phyloP scores from a whole-genome alignment of 2,113 vertebrate genomes.

The Taurulus bubalis region DNA sequence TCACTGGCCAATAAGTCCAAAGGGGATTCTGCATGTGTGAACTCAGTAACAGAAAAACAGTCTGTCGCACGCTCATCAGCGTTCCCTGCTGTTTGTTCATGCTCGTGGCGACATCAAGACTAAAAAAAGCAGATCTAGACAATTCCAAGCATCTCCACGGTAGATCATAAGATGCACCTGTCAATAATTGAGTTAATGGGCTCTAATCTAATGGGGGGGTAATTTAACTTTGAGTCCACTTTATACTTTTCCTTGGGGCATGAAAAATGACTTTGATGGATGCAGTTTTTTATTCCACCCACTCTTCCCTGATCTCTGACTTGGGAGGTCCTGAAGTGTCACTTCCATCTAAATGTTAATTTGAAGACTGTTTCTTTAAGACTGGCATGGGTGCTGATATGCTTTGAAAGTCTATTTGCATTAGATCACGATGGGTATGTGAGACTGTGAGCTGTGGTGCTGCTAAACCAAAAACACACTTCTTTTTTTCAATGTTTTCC shows the following conservation, averaged over 20 bases:
- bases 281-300: constrained; percentile 49
- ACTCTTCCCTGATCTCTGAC: constrained; percentile 60
- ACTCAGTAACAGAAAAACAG: constrained; percentile 46
- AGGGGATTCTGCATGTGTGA: constrained; percentile 66
- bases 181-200: constrained; percentile 80
- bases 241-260: constrained; percentile 43
- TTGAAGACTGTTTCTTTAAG: constrained; percentile 68
- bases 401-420: constrained; percentile 58
- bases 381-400: constrained; percentile 54
- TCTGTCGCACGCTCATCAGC: constrained; percentile 49
- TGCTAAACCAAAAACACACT: constrained; percentile 22
- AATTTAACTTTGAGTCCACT: constrained; percentile 43
- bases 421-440: constrained; percentile 8
- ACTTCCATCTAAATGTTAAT: constrained; percentile 82
- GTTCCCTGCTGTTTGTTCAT: constrained; percentile 68
- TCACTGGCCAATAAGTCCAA: constrained; percentile 56
- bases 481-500: constrained; percentile 32
- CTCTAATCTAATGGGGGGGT: constrained; percentile 53
- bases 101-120: constrained; percentile 70
- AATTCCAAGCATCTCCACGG: constrained; percentile 41
- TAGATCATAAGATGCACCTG: constrained; percentile 65
- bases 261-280: constrained; percentile 71
- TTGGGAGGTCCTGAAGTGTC: constrained; percentile 62
- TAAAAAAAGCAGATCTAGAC: constrained; percentile 75
- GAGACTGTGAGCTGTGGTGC: constrained; percentile 6